phyloP scores from a whole-genome alignment of 2,888 invertebrate species.

The Theretra japonica region DNA sequence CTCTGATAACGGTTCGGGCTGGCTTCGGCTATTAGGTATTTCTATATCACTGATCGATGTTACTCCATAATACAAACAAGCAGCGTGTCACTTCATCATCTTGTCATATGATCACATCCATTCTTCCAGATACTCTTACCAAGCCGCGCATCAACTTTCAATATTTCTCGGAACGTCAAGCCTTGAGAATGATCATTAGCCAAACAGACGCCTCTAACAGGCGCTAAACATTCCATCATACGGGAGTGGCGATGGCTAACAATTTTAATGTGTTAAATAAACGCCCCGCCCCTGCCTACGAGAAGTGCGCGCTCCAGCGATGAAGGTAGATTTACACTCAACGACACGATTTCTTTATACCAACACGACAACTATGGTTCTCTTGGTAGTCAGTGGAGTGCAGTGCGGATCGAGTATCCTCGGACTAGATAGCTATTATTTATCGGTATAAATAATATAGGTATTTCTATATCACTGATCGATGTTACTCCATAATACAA shows the following conservation, averaged over 20 bases:
- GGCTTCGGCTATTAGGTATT: no score
- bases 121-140: neutral
- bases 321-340: constrained; percentile 2
- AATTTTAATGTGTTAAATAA: constrained; percentile 3
- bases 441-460: no score
- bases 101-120: neutral
- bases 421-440: no score
- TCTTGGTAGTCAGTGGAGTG: no score
- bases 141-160: neutral
- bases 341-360: neutral
- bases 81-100: no score
- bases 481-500: no score
- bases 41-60: no score
- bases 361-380: neutral
- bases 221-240: neutral
- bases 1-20: no score
- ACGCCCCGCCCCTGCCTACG: neutral
- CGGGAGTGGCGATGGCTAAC: neutral
- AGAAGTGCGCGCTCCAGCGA: neutral
- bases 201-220: neutral
- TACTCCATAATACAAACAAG: no score
- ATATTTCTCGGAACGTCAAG: neutral
- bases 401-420: no score
- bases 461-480: no score
- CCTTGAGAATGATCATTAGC: neutral